These are phyloP conservation scores for Metacarcinus magister DNA, from an alignment of 2,888 invertebrate species.

Conservation along the genomic window DNA sequence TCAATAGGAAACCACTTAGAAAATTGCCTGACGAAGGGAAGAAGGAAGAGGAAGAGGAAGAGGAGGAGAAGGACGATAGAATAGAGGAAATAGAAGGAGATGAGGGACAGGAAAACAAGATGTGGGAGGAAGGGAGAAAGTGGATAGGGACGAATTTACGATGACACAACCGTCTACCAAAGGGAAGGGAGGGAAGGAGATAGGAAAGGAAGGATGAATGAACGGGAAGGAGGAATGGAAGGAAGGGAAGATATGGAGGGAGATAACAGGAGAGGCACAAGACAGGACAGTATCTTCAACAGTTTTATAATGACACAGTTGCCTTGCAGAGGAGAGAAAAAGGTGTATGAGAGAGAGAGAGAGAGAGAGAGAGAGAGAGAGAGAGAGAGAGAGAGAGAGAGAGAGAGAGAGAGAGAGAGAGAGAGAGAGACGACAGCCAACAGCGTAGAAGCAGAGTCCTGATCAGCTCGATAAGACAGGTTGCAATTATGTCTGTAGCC, in stretches of 20 bases:
- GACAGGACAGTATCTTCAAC: background rate
- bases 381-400: slow-evolving; percentile 51
- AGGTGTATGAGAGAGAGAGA: background rate
- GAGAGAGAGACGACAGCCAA: slow-evolving; percentile 11
- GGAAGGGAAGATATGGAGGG: background rate
- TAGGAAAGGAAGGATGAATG: slow-evolving; percentile 16
- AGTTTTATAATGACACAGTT: slow-evolving; percentile 19
- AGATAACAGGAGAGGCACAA: background rate
- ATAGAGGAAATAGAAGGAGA: too few species aligned
- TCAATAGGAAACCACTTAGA: background rate
- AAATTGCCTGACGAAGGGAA: background rate
- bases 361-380: slow-evolving; percentile 45
- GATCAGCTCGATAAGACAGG: background rate
- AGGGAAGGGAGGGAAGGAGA: slow-evolving; percentile 26
- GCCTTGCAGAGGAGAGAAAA: background rate
- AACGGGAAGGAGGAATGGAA: background rate
- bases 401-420: slow-evolving; percentile 42
- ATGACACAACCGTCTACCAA: background rate
- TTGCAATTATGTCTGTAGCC: slow-evolving; percentile 32
- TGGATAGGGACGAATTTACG: background rate
- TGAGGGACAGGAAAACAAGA: background rate
- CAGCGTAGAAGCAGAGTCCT: background rate
- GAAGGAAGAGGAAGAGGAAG: background rate
- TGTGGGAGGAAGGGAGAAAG: background rate
- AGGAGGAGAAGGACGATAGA: background rate